Conservation (phyloP, 2,797 vertebrate species). For the Podarcis siculus region DNA sequence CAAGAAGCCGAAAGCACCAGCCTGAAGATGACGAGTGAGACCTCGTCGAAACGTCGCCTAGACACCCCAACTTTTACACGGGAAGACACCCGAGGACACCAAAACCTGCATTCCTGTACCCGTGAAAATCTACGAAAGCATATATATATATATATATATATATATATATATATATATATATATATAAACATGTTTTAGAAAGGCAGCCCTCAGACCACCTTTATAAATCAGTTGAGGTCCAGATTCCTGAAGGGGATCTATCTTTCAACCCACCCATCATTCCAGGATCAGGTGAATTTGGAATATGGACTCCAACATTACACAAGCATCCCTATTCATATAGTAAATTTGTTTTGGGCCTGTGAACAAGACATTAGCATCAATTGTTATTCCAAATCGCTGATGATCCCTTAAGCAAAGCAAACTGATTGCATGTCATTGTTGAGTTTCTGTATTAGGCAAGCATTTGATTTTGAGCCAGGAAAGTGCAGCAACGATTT, state of each 20-base stretch:
- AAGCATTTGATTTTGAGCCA: constrained; percentile 35
- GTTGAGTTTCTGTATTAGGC: constrained; percentile 5
- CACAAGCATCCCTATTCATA: not conserved
- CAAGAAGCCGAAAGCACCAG: too few relatives aligned
- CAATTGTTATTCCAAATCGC: constrained; percentile 36
- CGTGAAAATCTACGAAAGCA: too few relatives aligned
- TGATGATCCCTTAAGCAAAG: constrained; percentile 1
- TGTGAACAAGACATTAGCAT: constrained; percentile 5
- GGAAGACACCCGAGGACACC: too few relatives aligned
- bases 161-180: too few relatives aligned
- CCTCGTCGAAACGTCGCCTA: too few relatives aligned
- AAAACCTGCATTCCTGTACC: too few relatives aligned
- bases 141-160: too few relatives aligned
- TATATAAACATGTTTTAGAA: too few relatives aligned
- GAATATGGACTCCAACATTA: not conserved
- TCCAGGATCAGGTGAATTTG: not conserved
- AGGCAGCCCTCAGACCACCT: not conserved
- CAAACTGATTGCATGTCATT: not conserved
- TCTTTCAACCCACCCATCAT: not conserved
- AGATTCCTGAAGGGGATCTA: not conserved
- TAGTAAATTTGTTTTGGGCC: not conserved
- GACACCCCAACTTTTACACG: too few relatives aligned
- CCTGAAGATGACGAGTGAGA: too few relatives aligned
- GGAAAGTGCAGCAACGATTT: constrained; percentile 25
- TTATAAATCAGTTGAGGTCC: not conserved